Evolutionary conservation across 2,113 vertebrate species (phyloP).

Genomic region (Toxostoma redivivum): DNA sequence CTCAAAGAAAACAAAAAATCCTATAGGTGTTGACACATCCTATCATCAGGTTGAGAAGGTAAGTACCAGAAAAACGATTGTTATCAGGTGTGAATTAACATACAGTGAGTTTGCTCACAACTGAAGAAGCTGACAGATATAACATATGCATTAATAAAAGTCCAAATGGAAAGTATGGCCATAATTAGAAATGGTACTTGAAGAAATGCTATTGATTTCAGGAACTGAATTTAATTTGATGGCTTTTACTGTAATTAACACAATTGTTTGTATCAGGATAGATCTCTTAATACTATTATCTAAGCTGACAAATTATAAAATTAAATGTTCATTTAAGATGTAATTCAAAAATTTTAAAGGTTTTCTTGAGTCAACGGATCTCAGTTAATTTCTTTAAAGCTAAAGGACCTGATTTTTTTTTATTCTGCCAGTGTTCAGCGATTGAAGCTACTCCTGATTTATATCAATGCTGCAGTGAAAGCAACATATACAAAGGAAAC

Average conservation of each 20-base stretch:
- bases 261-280: constrained; percentile 57
- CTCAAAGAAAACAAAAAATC: neutral
- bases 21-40: constrained; percentile 67
- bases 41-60: constrained; percentile 53
- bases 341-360: constrained; percentile 59
- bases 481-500: neutral
- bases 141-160: constrained; percentile 71
- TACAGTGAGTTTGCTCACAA: constrained; percentile 50
- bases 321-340: constrained; percentile 69
- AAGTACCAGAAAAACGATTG: constrained; percentile 59
- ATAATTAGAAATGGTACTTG: constrained; percentile 65
- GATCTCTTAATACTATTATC: constrained; percentile 69
- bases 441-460: neutral
- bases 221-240: constrained; percentile 74
- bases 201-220: constrained; percentile 72
- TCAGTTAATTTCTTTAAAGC: constrained; percentile 39
- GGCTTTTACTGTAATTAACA: constrained; percentile 75
- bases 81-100: constrained; percentile 80
- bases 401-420: neutral
- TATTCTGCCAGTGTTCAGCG: neutral
- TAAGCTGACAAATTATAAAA: constrained; percentile 74
- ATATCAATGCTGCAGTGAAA: neutral
- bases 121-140: constrained; percentile 67
- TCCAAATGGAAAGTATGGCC: constrained; percentile 43
- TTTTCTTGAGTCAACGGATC: constrained; percentile 56